Conservation (phyloP, 2,797 vertebrate species). For the Euthynnus affinis region DNA sequence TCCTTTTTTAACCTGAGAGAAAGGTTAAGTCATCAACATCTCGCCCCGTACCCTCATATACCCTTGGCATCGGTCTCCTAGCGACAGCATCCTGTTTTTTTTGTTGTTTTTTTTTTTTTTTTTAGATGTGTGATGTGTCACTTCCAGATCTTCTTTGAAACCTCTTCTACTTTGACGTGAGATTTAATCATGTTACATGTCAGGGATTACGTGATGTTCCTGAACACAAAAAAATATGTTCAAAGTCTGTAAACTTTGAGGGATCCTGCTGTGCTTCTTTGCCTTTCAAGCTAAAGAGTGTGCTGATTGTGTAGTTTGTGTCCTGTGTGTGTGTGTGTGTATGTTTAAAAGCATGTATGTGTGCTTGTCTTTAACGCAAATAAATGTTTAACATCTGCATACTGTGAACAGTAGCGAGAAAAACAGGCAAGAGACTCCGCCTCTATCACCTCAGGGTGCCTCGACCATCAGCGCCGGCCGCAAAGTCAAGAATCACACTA, state of each 20-base stretch:
- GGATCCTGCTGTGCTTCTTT: conserved; percentile 74
- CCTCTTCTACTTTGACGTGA: conserved; percentile 30
- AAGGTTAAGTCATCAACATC: conserved; percentile 62
- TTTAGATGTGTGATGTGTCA: background rate
- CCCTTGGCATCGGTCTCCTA: conserved; percentile 47
- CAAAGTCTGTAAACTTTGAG: conserved; percentile 68
- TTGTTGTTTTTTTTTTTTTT: background rate
- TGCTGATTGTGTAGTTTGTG: conserved; percentile 57
- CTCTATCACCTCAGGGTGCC: conserved; percentile 28
- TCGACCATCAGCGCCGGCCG: conserved; percentile 71
- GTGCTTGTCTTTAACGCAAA: conserved; percentile 54
- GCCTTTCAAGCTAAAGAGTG: conserved; percentile 46
- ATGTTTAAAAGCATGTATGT: conserved; percentile 54
- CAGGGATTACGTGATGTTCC: conserved; percentile 41
- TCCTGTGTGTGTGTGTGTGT: conserved; percentile 35
- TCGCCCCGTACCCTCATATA: background rate
- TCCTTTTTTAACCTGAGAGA: conserved; percentile 70
- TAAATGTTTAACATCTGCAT: conserved; percentile 52
- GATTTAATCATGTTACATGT: conserved; percentile 56
- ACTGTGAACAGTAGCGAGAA: conserved; percentile 55
- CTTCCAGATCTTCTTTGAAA: conserved; percentile 40
- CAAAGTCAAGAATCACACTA: conserved; percentile 83
- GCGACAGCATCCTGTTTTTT: conserved; percentile 48
- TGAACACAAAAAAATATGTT: conserved; percentile 28
- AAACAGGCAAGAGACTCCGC: conserved; percentile 32